These are phyloP conservation scores for Catharus minimus DNA, from an alignment of 2,113 vertebrate genomes.

Conservation along the genomic window DNA sequence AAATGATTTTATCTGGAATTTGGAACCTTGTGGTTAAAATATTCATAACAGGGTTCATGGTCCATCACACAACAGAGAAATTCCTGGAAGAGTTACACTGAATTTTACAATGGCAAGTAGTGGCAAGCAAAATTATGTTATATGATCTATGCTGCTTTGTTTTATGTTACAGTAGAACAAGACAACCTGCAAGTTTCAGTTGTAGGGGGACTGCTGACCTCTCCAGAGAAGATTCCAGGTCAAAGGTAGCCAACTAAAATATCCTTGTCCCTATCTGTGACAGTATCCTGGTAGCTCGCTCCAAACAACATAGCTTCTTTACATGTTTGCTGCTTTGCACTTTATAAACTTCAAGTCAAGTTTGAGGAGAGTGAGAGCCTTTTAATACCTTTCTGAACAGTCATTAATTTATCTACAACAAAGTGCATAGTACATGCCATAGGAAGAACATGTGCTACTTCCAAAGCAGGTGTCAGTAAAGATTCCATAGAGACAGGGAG, in stretches of 20 bases:
- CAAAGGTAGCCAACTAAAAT: background rate
- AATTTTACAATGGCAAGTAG: background rate
- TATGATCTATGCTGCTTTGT: background rate
- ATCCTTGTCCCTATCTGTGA: background rate
- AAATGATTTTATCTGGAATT: background rate
- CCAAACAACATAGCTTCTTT: background rate
- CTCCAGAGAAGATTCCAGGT: background rate
- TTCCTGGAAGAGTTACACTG: background rate
- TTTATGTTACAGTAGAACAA: background rate
- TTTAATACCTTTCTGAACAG: background rate
- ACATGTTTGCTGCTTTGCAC: background rate
- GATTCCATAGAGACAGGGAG: background rate
- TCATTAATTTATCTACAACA: background rate
- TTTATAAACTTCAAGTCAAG: background rate
- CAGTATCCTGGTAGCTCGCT: background rate
- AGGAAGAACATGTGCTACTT: background rate
- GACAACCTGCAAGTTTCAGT: background rate
- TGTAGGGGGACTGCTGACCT: background rate
- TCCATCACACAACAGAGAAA: background rate
- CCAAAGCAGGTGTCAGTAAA: background rate
- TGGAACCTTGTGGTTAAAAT: background rate
- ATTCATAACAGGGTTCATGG: background rate
- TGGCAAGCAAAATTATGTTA: background rate
- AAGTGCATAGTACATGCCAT: background rate
- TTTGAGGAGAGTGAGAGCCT: background rate